A percentile compares a stretch with the other conserved stretches of the same genome.
phyloP scores from a whole-genome alignment of 2,113 vertebrate species.

The Dinomys branickii region DNA sequence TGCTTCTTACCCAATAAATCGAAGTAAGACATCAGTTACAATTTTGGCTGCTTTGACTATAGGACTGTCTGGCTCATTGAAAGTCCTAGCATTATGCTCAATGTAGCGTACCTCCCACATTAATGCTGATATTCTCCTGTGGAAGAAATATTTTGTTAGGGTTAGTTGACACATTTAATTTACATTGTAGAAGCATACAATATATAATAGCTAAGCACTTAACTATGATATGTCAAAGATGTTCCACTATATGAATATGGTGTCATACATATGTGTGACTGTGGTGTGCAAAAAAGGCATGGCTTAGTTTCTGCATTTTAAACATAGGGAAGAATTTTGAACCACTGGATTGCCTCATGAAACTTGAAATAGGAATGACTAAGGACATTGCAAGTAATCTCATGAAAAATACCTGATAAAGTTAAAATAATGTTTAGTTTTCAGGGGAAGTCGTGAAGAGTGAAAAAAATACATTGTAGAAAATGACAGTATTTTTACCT shows the following conservation, averaged over 20 bases:
- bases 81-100: slow-evolving; percentile 97
- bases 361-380: slow-evolving; percentile 49
- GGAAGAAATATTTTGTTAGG: slow-evolving; percentile 57
- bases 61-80: slow-evolving; percentile 98
- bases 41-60: slow-evolving; percentile 97
- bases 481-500: slow-evolving; percentile 39
- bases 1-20: slow-evolving; percentile 94
- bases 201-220: slow-evolving; percentile 22
- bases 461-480: slow-evolving; percentile 25
- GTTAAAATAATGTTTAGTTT: slow-evolving; percentile 51
- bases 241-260: slow-evolving; percentile 16
- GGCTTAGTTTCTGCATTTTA: slow-evolving; percentile 38
- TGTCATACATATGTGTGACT: not conserved
- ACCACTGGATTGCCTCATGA: not conserved
- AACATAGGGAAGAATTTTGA: not conserved
- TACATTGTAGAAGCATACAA: slow-evolving; percentile 30
- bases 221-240: slow-evolving; percentile 30
- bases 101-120: slow-evolving; percentile 99
- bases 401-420: slow-evolving; percentile 45
- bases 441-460: not conserved
- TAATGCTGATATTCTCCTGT: slow-evolving; percentile 96
- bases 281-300: not conserved
- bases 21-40: slow-evolving; percentile 96
- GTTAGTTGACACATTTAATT: slow-evolving; percentile 9
- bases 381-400: slow-evolving; percentile 1